These are phyloP conservation scores for Gyps fulvus DNA, from an alignment of 2,113 vertebrate genomes.

Conservation along the genomic window DNA sequence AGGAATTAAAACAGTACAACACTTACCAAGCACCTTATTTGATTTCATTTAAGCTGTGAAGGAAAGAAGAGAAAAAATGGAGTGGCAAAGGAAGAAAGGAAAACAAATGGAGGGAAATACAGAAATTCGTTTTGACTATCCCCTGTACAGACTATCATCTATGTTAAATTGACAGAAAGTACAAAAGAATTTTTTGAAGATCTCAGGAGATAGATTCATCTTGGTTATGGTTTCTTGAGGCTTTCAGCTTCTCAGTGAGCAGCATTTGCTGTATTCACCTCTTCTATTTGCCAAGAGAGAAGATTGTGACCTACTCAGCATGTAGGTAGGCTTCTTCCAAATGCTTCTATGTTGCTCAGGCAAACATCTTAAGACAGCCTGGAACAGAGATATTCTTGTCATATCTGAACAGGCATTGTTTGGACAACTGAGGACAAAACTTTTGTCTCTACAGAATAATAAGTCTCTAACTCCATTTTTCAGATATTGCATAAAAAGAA, in stretches of 20 bases:
- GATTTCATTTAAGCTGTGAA: not conserved
- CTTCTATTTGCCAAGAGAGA: not conserved
- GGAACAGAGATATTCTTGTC: not conserved
- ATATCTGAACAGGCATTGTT: not conserved
- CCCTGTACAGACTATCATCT: not conserved
- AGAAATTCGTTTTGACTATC: not conserved
- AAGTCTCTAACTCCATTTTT: not conserved
- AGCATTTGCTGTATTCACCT: not conserved
- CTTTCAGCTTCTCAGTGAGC: not conserved
- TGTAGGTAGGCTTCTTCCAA: not conserved
- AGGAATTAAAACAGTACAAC: not conserved
- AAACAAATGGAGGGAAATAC: not conserved
- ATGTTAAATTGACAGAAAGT: not conserved
- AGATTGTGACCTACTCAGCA: not conserved
- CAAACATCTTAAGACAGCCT: not conserved
- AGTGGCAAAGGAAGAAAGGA: not conserved
- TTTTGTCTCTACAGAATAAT: not conserved
- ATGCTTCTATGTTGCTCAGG: not conserved
- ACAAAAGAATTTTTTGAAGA: not conserved
- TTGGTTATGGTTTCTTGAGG: not conserved
- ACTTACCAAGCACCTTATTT: not conserved
- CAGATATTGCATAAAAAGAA: not conserved
- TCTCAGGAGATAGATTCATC: not conserved
- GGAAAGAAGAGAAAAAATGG: not conserved
- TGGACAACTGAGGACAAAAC: not conserved